Evolutionary conservation across 1,140 invertebrate species (phyloP).

Genomic region (Drosophila pseudoobscura): DNA sequence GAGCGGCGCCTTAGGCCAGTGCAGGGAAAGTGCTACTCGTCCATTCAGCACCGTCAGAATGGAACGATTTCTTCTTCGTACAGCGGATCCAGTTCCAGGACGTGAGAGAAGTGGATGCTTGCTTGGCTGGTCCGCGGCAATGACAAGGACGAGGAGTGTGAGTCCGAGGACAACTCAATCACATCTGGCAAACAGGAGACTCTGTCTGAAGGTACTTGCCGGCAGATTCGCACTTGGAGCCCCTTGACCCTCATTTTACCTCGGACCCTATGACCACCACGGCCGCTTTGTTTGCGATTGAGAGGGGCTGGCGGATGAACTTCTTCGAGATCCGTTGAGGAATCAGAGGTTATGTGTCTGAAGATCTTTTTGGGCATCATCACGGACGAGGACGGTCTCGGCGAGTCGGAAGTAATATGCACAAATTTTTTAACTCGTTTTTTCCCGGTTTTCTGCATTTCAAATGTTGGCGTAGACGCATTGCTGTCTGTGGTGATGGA

Average conservation of each 20-base stretch:
- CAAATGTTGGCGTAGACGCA: slow-evolving; percentile 26
- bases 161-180: slow-evolving; percentile 68
- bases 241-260: neutral
- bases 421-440: slow-evolving; percentile 38
- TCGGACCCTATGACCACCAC: slow-evolving; percentile 7
- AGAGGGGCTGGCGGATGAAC: neutral
- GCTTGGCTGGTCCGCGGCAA: neutral
- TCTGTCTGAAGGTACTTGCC: neutral
- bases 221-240: neutral
- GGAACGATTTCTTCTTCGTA: slow-evolving; percentile 72
- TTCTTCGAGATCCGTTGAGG: slow-evolving; percentile 62
- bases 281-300: slow-evolving; percentile 10
- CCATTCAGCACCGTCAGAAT: slow-evolving; percentile 27
- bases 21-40: neutral
- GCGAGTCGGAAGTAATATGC: slow-evolving; percentile 64
- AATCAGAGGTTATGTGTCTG: slow-evolving; percentile 56
- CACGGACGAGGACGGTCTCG: neutral
- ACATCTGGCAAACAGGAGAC: slow-evolving; percentile 48
- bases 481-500: slow-evolving; percentile 51
- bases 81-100: slow-evolving; percentile 58
- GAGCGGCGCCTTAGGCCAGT: slow-evolving; percentile 31
- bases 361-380: slow-evolving; percentile 25
- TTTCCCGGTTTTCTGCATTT: neutral
- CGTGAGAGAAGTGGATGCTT: slow-evolving; percentile 12
- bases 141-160: slow-evolving; percentile 41